Conservation (phyloP, 64 coral and sea anemone species). For the Pocillopora verrucosa region DNA sequence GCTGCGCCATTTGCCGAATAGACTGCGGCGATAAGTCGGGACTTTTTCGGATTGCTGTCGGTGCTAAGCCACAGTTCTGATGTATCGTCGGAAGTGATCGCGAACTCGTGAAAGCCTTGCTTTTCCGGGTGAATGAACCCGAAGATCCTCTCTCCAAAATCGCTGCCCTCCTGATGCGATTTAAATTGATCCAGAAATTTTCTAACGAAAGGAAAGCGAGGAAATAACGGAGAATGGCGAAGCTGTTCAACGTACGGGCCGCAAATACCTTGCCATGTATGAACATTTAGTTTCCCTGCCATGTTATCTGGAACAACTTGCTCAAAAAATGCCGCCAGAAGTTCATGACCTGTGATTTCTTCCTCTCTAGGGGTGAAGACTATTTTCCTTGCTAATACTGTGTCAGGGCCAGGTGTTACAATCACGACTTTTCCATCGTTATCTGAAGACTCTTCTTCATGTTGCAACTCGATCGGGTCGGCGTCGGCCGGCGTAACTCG, state of each 20-base stretch:
- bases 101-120: slow-evolving; percentile 72
- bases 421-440: slow-evolving; percentile 4
- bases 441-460: neutral
- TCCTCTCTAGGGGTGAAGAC: neutral
- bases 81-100: slow-evolving; percentile 81
- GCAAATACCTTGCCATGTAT: slow-evolving; percentile 83
- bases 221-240: slow-evolving; percentile 81
- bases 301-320: slow-evolving; percentile 73
- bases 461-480: neutral
- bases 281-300: slow-evolving; percentile 71
- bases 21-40: slow-evolving; percentile 78
- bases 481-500: neutral
- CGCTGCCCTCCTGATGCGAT: slow-evolving; percentile 56
- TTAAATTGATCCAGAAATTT: slow-evolving; percentile 54
- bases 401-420: neutral
- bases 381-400: neutral
- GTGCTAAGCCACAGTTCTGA: slow-evolving; percentile 89
- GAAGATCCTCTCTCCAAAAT: slow-evolving; percentile 84
- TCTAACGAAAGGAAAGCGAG: slow-evolving; percentile 58
- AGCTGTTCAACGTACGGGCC: slow-evolving; percentile 76
- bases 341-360: slow-evolving; percentile 35
- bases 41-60: slow-evolving; percentile 68
- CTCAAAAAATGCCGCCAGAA: slow-evolving; percentile 76
- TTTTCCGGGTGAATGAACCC: slow-evolving; percentile 68
- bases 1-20: slow-evolving; percentile 50